Base-by-base conservation (phyloP, 2,113 vertebrate species). In the Coturnix japonica region DNA sequence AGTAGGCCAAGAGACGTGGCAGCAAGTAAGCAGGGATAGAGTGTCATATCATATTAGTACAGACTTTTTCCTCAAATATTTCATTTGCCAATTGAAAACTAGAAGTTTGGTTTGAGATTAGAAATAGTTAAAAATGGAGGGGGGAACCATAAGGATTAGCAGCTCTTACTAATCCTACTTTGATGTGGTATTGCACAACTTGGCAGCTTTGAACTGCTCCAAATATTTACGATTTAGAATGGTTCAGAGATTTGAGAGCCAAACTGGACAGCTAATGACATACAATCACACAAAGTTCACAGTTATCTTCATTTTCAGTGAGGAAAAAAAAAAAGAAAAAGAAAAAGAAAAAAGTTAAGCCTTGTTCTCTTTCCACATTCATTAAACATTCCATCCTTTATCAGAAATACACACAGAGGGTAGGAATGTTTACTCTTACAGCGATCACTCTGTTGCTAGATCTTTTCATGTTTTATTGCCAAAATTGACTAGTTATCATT, bases 211-310 rank as follows among this genome's bases (percentile, higher is more conserved):
- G 47, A 51, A 12, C 16, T 43, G 16, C 11, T 66, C 23, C 13
- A 67, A 71, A 33, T 81, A 44, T n/a, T 43, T 66, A 6, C 11
- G 33, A 16, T 25, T 46, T 23, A 28, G 5, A 9, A 19, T 1
- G 26, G 10, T 30, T 54, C 5, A 2, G n/a, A 80, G 14, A 31
- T 28, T 0, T 1, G 60, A 43, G 14, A 75, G 43, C 19, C 26
- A 63, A 69, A 18, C 1, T 33, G 22, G 37, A 54, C 49, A 73
- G 56, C 30, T 78, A 57, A 60, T 17, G 16, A 22, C 14, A n/a
- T 3, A 17, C 1, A 47, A 19, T 31, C 41, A 67, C 54, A 39
- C 16, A 30, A 56, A 57, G 6, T 77, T 23, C 11, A 35, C 1
- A 6, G 17, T 15, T 57, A 43, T 0, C 17, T 20, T 9, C 2